Base-by-base conservation (phyloP, 2,888 invertebrate genomes). In the Encarsia formosa region DNA sequence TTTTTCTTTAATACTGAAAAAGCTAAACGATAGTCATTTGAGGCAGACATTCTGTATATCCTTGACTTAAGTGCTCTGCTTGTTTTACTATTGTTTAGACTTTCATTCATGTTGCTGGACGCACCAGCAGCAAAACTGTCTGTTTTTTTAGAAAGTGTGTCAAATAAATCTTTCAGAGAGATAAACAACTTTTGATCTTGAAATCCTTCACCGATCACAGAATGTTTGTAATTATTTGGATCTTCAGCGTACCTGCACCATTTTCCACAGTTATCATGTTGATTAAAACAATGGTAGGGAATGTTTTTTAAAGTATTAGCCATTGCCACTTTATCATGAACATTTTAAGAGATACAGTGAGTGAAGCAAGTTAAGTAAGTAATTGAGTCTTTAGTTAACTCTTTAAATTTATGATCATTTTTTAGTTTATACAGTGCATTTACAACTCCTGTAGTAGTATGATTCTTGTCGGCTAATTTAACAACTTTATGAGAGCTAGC, bases 401-500 rank as follows among this genome's bases (percentile, higher is more conserved):
- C 49, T 46, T 45, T 48, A 34, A 40, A 52, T 16, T 29, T 42
- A 38, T 57, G 39, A n/a, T n/a, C n/a, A n/a, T n/a, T n/a, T 38
- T 52, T 34, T 19, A 59, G 32, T 29, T 56, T 45, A 32, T 59
- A 61, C 37, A 63, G 53, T n/a, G 57, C 59, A 40, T 50, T 58
- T 16, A 19, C 48, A 29, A 64, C 56, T 35, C 58, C 39, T 51
- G 61, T 62, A 11, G 24, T 49, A 5, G 60, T 31, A 54, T 61
- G 61, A 49, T 60, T 61, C 38, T 20, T 60, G 41, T 60, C 59
- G 13, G 56, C 49, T 16, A 54, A 41, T 54, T 63, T 62, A 37
- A 56, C 18, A 4, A 60, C 48, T 19, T 23, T 46, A 26, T 57
- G 38, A 9, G 44, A 41, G 31, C 46, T 53, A 23, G 38, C 54